Conservation (phyloP, 2,888 invertebrate species). For the Geophilus truncorum region DNA sequence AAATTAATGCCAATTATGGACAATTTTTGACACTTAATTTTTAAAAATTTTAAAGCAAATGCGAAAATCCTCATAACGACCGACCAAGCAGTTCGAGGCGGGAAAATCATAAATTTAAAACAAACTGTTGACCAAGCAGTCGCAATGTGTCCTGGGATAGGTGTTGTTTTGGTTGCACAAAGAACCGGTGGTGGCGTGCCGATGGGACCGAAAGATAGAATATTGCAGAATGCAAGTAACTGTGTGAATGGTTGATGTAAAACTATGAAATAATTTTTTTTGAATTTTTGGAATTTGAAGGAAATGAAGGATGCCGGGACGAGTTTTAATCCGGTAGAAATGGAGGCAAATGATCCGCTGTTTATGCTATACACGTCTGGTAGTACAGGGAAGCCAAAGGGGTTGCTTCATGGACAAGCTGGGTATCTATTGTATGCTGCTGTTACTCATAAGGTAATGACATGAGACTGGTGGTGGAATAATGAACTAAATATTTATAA, state of each 20-base stretch:
- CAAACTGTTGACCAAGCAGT: slow-evolving; percentile 50
- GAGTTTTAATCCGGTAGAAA: slow-evolving; percentile 44
- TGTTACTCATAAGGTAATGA: slow-evolving; percentile 50
- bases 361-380: slow-evolving; percentile 56
- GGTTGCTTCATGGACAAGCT: slow-evolving; percentile 50
- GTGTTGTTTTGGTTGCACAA: slow-evolving; percentile 49
- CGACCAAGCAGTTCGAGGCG: slow-evolving; percentile 51
- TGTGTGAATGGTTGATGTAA: too few relatives aligned
- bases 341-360: slow-evolving; percentile 52
- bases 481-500: too few relatives aligned
- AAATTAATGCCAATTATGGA: too few relatives aligned
- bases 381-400: slow-evolving; percentile 55
- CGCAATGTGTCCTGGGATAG: slow-evolving; percentile 47
- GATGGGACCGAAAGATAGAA: slow-evolving; percentile 46
- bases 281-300: too few relatives aligned
- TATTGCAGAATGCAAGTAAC: slow-evolving; percentile 47
- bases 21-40: neutral
- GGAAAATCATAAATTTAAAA: slow-evolving; percentile 49
- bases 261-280: neutral
- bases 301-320: neutral
- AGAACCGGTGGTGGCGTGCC: slow-evolving; percentile 48
- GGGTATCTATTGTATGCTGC: slow-evolving; percentile 52
- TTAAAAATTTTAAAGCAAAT: slow-evolving; percentile 45
- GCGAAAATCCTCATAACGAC: slow-evolving; percentile 51
- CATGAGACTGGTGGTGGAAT: too few relatives aligned